A percentile compares a stretch with the other conserved stretches of the same genome.
These are phyloP conservation scores for Melanargia galathea DNA, from an alignment of 2,888 invertebrate genomes.

Conservation along the genomic window DNA sequence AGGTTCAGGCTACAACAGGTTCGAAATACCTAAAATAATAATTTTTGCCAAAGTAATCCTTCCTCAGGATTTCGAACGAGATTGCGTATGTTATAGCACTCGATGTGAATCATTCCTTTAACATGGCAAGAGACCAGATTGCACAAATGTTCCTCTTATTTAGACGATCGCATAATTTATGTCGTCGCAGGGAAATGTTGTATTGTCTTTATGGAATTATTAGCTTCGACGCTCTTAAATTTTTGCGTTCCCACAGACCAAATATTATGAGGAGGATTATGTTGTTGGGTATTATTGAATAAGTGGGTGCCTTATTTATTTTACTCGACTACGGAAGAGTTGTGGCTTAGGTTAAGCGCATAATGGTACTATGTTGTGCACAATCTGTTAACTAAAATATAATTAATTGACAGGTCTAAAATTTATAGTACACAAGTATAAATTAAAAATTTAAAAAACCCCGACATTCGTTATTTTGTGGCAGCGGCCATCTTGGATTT, in stretches of 20 bases:
- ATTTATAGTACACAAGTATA: too few relatives aligned
- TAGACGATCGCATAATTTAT: constrained; percentile 53
- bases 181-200: constrained; percentile 45
- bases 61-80: neutral
- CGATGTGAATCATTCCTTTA: neutral
- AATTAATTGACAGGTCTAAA: too few relatives aligned
- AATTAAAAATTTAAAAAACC: too few relatives aligned
- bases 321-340: neutral
- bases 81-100: constrained; percentile 9
- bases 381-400: too few relatives aligned
- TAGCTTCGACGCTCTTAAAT: constrained; percentile 40
- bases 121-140: constrained; percentile 61
- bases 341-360: too few relatives aligned
- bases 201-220: constrained; percentile 49
- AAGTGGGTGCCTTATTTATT: neutral
- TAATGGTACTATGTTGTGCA: too few relatives aligned
- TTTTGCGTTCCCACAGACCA: constrained; percentile 38
- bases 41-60: too few relatives aligned
- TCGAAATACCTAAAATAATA: too few relatives aligned
- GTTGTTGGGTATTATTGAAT: constrained; percentile 42
- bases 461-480: too few relatives aligned
- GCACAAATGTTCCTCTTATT: constrained; percentile 70
- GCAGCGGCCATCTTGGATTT: too few relatives aligned
- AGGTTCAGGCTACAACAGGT: too few relatives aligned
- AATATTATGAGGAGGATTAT: constrained; percentile 33